A percentile compares a stretch with the other conserved stretches of the same genome.
Evolutionary conservation across 2,888 invertebrate species (phyloP).

Genomic region (Leptinotarsa tumamoca): DNA sequence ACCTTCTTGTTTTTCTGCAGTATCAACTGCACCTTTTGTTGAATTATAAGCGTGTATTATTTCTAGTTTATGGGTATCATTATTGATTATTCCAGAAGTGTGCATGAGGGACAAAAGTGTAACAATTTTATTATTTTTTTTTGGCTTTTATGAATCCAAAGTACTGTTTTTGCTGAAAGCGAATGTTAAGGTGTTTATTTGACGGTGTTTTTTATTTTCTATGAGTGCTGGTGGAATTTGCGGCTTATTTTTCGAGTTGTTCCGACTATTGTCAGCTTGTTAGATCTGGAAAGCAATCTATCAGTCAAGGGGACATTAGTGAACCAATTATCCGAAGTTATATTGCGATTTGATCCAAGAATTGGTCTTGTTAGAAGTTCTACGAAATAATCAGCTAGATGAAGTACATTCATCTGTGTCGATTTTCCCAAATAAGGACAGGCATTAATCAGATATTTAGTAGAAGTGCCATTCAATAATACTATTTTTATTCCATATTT

Average conservation of each 20-base stretch:
- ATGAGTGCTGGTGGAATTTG: no score
- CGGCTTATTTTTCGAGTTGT: not conserved
- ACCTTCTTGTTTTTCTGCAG: no score
- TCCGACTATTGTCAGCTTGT: not conserved
- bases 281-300: not conserved
- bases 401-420: constrained; percentile 51
- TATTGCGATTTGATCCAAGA: constrained; percentile 49
- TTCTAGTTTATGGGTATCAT: constrained; percentile 3
- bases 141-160: no score
- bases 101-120: not conserved
- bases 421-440: constrained; percentile 54
- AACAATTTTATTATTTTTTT: not conserved
- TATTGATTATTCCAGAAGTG: not conserved
- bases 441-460: constrained; percentile 55
- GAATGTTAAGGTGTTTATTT: no score
- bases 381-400: constrained; percentile 51
- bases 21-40: no score
- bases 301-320: not conserved
- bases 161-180: no score
- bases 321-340: constrained; percentile 59
- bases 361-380: constrained; percentile 50
- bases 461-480: not conserved
- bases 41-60: constrained; percentile 4
- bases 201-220: no score
- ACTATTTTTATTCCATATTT: no score